Evolutionary conservation across 1,140 invertebrate genomes (phyloP).

Genomic region (Hydropsyche tenuis): DNA sequence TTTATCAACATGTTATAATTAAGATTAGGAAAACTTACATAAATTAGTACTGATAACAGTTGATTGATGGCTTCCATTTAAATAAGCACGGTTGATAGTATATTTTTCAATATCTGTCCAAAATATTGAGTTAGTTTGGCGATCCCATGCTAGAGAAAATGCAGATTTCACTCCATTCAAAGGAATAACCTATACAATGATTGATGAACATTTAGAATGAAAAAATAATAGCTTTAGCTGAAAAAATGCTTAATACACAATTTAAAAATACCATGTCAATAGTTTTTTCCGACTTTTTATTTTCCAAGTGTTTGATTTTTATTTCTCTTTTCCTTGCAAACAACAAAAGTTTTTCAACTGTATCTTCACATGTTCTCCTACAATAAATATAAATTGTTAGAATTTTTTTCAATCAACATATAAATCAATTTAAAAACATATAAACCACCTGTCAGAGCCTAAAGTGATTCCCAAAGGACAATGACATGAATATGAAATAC

Average conservation of each 20-base stretch:
- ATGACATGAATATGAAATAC: conserved; percentile 73
- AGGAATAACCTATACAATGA: conserved; percentile 68
- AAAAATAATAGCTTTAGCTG: conserved; percentile 36
- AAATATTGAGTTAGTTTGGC: conserved; percentile 78
- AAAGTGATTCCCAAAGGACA: conserved; percentile 86
- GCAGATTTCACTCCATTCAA: conserved; percentile 82
- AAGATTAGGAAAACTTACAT: conserved; percentile 60
- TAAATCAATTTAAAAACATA: conserved; percentile 21
- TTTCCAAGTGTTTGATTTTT: conserved; percentile 71
- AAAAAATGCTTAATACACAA: conserved; percentile 54
- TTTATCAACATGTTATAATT: no score
- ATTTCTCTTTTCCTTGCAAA: conserved; percentile 85
- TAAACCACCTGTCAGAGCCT: conserved; percentile 67
- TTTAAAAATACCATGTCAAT: conserved; percentile 64
- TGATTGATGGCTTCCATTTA: conserved; percentile 79
- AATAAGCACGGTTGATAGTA: conserved; percentile 77
- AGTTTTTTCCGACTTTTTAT: conserved; percentile 68
- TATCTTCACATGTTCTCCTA: conserved; percentile 72
- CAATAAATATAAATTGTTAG: conserved; percentile 28
- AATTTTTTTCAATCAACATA: neutral
- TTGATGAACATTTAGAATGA: conserved; percentile 42
- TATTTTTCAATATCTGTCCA: conserved; percentile 88
- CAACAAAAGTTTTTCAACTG: conserved; percentile 78
- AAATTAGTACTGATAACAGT: conserved; percentile 73
- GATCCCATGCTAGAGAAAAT: conserved; percentile 84